Base-by-base conservation (phyloP, 1,140 invertebrate species). In the Rhagoletis zephyria region DNA sequence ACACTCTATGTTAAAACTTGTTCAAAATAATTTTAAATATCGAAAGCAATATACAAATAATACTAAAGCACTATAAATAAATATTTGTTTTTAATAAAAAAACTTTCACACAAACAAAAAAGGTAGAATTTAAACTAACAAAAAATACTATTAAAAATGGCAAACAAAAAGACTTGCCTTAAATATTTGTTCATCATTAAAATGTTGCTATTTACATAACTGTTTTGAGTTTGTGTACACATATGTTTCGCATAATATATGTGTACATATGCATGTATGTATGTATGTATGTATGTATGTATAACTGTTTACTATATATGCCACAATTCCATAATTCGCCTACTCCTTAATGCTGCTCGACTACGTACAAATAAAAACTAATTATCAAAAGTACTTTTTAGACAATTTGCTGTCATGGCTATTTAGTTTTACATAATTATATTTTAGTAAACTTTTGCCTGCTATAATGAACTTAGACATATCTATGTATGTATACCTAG, bases 221-320 rank as follows among this genome's bases (percentile, higher is more conserved):
- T 74, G 16, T 85, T 81, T 30, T 30, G 30, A 30, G 30, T 30
- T 30, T 30, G 30, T 30, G 30, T 30, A 30, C 30, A 30, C 30
- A 30, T 30, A 30, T 30, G 30, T 30, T 30, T 30, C 30, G 30
- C 30, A 30, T 30, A 30, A 30, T 30, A 30, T 30, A 30, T 30
- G 30, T 30, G 30, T 81, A 81, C 74, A 81, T n/a, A 70, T 87
- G 12, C 61, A 48, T 85, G 63, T 87, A 14, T 61, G 48, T 87
- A 40, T 85, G 61, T 85, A 30, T 61, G 87, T 59, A 30, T 63
- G 16, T 77, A 7, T 87, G 51, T 10, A 7, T 87, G 19, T 56
- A 16, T 42, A 74, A 48, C 70, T 48, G 42, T 12, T 48, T 63
- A 16, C 9, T 63, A n/a, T 63, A 14, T 19, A 19, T 67, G 30